Evolutionary conservation across 1,140 invertebrate genomes (phyloP), one percentile per base, ranked within the genome.

Genomic region (Sinella curviseta): DNA sequence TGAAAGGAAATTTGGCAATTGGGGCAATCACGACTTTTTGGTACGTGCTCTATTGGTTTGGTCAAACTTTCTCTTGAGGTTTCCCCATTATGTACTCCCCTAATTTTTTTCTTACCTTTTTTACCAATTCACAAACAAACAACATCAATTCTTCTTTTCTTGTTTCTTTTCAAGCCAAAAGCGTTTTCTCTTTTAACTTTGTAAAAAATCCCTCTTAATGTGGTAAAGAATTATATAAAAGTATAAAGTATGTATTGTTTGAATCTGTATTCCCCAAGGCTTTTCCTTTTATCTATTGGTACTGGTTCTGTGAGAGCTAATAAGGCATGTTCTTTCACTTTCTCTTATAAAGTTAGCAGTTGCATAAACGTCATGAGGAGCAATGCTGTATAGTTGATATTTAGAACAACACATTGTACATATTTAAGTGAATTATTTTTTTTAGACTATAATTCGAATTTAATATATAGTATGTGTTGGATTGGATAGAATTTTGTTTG

Each of bases 21-120:
- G 65, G 65, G 65, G 65, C 65, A 70, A 70, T 70, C 65, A 70
- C 24, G 65, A 31, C 65, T 70, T 70, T 33, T 70, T 24, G 1
- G 26, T 70, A 70, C 65, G 65, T 70, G 65, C 31, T 33, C 1
- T 70, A 70, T 31, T 31, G 31, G 30, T 12, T 1, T 70, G 65
- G 65, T 70, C 65, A 70, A 70, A 70, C 26, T 70, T 70, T 70
- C 26, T 31, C 65, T 33, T 33, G 65, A 33, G 65, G n/a, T 16
- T 60, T 60, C 57, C 12, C 39, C 20, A 20, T 48, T 48, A 48
- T 20, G 20, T 12, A 48, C 8, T 26, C 24, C 24, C 57, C 57
- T n/a, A n/a, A n/a, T n/a, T n/a, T n/a, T n/a, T n/a, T n/a, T n/a
- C n/a, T n/a, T n/a, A n/a, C n/a, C n/a, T n/a, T n/a, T n/a, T n/a